A percentile compares a stretch with the other conserved stretches of the same genome.
These are phyloP conservation scores for Dendrocincla fuliginosa DNA, from an alignment of 2,797 vertebrate species.

Conservation along the genomic window DNA sequence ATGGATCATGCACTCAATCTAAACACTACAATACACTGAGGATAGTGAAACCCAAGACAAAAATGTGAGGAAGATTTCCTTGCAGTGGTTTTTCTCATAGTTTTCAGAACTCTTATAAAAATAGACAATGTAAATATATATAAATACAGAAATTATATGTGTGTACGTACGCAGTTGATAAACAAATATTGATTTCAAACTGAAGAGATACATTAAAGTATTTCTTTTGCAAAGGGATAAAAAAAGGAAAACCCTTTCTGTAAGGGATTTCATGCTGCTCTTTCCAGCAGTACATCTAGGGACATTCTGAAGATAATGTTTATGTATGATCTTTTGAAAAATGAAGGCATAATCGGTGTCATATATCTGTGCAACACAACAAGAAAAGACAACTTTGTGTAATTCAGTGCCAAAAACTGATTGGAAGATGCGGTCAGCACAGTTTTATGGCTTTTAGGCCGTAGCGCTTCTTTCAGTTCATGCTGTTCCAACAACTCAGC, in stretches of 20 bases:
- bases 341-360: conserved; percentile 10
- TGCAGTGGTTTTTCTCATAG: not conserved
- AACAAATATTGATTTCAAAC: not conserved
- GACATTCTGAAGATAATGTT: conserved; percentile 28
- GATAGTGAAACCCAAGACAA: not conserved
- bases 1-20: not conserved
- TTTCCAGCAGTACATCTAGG: not conserved
- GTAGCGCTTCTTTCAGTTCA: not conserved
- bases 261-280: not conserved
- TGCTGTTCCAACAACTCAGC: not conserved
- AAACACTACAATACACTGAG: not conserved
- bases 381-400: conserved; percentile 40
- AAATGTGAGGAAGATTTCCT: not conserved
- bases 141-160: not conserved
- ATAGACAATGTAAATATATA: not conserved
- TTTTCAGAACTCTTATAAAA: not conserved
- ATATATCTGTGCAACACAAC: conserved; percentile 18
- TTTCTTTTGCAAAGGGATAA: not conserved
- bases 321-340: conserved; percentile 22
- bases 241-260: not conserved
- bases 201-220: not conserved
- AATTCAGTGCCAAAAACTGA: conserved; percentile 18
- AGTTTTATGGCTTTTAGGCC: conserved; percentile 23
- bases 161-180: not conserved
- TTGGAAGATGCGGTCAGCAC: not conserved